These are phyloP conservation scores for Rhynchophorus ferrugineus DNA, from an alignment of 1,140 invertebrate species.

Conservation along the genomic window DNA sequence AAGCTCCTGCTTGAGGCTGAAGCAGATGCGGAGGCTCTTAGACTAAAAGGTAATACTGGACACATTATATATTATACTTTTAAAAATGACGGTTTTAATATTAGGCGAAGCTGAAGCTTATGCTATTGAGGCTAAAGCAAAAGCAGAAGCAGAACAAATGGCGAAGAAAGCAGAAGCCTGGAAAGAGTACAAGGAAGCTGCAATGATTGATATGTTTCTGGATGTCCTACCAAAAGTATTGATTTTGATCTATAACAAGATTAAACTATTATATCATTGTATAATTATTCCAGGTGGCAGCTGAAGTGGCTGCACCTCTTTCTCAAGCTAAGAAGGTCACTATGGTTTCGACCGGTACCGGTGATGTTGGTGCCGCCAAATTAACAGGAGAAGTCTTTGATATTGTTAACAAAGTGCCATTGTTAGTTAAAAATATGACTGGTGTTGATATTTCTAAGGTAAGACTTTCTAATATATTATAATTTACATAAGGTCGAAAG, in stretches of 20 bases:
- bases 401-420: conserved; percentile 85
- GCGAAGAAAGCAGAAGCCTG: conserved; percentile 93
- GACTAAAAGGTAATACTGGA: conserved; percentile 43
- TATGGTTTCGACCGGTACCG: conserved; percentile 82
- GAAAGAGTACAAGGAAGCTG: conserved; percentile 92
- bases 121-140: conserved; percentile 88
- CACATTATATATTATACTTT: too few relatives aligned
- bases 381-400: conserved; percentile 87
- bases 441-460: conserved; percentile 88
- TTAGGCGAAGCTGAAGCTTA: conserved; percentile 81
- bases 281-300: conserved; percentile 44
- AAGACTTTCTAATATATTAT: conserved; percentile 21
- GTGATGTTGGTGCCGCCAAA: conserved; percentile 87
- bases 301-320: conserved; percentile 90
- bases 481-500: too few relatives aligned
- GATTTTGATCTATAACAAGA: not conserved
- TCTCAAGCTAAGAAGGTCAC: conserved; percentile 88
- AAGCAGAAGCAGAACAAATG: conserved; percentile 94
- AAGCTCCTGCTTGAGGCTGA: conserved; percentile 82
- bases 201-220: conserved; percentile 95
- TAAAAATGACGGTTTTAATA: not conserved
- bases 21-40: conserved; percentile 86
- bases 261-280: not conserved
- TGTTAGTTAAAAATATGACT: conserved; percentile 82
- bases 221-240: conserved; percentile 90